Evolutionary conservation across 2,888 invertebrate genomes (phyloP).

Genomic region (Microchrysa polita): DNA sequence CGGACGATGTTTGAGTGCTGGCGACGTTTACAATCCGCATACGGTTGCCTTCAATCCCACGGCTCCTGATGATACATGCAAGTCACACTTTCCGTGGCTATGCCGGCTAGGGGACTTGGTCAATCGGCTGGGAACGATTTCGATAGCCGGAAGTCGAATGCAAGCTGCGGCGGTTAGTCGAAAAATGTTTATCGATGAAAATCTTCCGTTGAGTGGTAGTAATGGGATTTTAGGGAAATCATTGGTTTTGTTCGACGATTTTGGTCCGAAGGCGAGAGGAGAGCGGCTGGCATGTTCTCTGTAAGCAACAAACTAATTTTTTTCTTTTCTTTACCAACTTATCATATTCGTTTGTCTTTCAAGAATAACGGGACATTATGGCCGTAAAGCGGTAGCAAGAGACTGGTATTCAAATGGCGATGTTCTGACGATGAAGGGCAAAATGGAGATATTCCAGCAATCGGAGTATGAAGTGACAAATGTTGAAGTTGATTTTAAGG

Average conservation of each 20-base stretch:
- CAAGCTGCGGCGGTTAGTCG: constrained; percentile 74
- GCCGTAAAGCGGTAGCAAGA: constrained; percentile 83
- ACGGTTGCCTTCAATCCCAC: constrained; percentile 71
- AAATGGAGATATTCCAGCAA: constrained; percentile 85
- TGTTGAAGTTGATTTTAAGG: constrained; percentile 79
- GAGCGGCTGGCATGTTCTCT: constrained; percentile 88
- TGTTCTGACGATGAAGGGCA: constrained; percentile 72
- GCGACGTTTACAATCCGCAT: constrained; percentile 80
- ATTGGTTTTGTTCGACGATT: constrained; percentile 86
- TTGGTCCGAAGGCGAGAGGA: constrained; percentile 87
- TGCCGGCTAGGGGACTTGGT: constrained; percentile 84
- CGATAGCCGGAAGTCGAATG: constrained; percentile 78
- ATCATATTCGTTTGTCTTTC: too few relatives aligned
- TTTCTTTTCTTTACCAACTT: background rate
- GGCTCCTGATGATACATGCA: constrained; percentile 71
- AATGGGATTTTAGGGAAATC: constrained; percentile 82
- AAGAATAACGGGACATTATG: constrained; percentile 78
- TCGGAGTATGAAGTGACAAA: constrained; percentile 86
- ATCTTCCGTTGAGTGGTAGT: constrained; percentile 79
- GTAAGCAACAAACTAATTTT: constrained; percentile 65
- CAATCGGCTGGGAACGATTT: constrained; percentile 74
- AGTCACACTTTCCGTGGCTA: constrained; percentile 67
- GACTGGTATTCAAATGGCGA: constrained; percentile 90
- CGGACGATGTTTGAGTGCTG: constrained; percentile 82
- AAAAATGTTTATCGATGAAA: constrained; percentile 80